Evolutionary conservation across 35 echinoderm and acorn worm species (phyloP).

Genomic region (Stichopus chloronotus): DNA sequence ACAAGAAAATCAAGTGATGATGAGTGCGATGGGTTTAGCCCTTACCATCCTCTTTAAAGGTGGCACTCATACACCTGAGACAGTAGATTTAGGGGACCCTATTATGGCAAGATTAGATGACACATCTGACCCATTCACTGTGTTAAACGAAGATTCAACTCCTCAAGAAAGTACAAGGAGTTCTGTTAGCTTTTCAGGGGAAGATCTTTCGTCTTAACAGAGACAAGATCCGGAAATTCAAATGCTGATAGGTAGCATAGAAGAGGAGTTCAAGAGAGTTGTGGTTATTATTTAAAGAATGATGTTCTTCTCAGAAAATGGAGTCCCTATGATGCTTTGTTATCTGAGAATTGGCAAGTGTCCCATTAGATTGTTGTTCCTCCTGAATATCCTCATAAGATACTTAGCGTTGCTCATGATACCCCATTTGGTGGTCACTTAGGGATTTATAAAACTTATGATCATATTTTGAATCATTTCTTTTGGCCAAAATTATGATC

Average conservation of each 20-base stretch:
- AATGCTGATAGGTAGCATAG: not conserved
- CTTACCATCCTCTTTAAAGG: no score
- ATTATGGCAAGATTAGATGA: no score
- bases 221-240: not conserved
- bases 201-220: not conserved
- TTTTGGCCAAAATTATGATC: slow-evolving; percentile 62
- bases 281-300: not conserved
- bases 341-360: slow-evolving; percentile 57
- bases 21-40: no score
- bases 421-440: slow-evolving; percentile 34
- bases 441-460: slow-evolving; percentile 59
- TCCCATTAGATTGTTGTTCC: slow-evolving; percentile 73
- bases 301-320: slow-evolving; percentile 76
- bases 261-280: not conserved
- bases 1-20: no score
- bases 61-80: no score
- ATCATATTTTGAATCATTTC: slow-evolving; percentile 62
- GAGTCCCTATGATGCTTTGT: slow-evolving; percentile 44
- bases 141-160: no score
- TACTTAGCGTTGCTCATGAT: slow-evolving; percentile 64
- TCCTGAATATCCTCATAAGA: slow-evolving; percentile 30
- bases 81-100: no score
- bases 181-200: not conserved
- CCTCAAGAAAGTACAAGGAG: not conserved
- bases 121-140: no score